A percentile compares a stretch with the other conserved stretches of the same genome.
These are phyloP conservation scores for Sitta carolinensis DNA, from an alignment of 2,797 vertebrate genomes.

Conservation along the genomic window DNA sequence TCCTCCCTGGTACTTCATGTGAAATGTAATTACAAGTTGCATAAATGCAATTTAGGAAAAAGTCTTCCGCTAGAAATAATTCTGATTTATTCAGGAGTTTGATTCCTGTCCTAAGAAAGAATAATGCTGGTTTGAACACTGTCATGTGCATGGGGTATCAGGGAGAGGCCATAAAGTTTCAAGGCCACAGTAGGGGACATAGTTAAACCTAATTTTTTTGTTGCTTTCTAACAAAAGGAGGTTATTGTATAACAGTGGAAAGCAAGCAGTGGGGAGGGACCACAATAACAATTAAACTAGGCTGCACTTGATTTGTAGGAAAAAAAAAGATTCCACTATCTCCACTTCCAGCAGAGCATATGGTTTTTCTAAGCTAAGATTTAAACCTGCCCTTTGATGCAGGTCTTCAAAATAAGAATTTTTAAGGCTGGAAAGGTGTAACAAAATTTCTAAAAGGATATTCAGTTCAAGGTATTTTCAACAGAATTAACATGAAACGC, in stretches of 20 bases:
- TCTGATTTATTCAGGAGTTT: not conserved
- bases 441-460: not conserved
- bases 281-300: not conserved
- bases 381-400: not conserved
- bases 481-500: not conserved
- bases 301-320: not conserved
- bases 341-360: not conserved
- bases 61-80: not conserved
- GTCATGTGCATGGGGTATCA: not conserved
- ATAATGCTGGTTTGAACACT: not conserved
- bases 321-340: not conserved
- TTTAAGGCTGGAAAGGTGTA: not conserved
- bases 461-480: not conserved
- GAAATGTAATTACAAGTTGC: slow-evolving; percentile 31
- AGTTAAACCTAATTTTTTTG: not conserved
- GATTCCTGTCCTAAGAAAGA: not conserved
- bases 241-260: not conserved
- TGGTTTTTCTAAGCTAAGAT: not conserved
- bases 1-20: not conserved
- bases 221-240: not conserved
- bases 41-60: slow-evolving; percentile 28
- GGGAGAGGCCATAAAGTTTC: not conserved
- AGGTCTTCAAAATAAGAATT: not conserved
- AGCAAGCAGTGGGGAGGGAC: not conserved
- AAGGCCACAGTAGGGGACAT: not conserved